phyloP scores from a whole-genome alignment of 2,797 vertebrate genomes.

The Diplodus sargus region DNA sequence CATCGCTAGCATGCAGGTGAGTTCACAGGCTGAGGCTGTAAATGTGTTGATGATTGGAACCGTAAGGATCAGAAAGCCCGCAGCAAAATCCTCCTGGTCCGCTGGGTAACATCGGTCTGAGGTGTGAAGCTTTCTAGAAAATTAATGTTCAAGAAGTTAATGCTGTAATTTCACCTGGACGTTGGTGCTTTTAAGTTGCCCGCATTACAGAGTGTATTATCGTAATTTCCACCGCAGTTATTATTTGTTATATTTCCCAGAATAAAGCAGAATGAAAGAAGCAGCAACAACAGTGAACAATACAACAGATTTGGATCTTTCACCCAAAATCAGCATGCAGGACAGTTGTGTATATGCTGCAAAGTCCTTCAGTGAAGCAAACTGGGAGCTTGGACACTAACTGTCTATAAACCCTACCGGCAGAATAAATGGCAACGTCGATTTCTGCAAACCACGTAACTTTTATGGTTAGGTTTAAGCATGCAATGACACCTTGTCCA shows the following conservation, averaged over 20 bases:
- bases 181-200: background rate
- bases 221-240: background rate
- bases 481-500: too few relatives aligned
- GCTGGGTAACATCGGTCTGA: background rate
- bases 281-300: too few relatives aligned
- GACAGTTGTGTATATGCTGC: background rate
- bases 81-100: background rate
- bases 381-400: background rate
- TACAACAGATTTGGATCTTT: background rate
- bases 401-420: too few relatives aligned
- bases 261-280: background rate
- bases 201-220: background rate
- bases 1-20: background rate
- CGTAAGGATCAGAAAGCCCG: background rate
- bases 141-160: background rate
- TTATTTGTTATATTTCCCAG: background rate
- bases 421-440: too few relatives aligned
- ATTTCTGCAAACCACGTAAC: too few relatives aligned
- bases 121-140: background rate
- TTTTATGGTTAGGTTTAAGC: too few relatives aligned
- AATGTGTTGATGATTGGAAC: conserved; percentile 4
- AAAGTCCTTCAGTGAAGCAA: background rate
- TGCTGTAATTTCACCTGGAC: background rate
- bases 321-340: background rate
- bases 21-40: background rate